Conservation (phyloP, 2,113 vertebrate genomes). For the Periophthalmus modestus region DNA sequence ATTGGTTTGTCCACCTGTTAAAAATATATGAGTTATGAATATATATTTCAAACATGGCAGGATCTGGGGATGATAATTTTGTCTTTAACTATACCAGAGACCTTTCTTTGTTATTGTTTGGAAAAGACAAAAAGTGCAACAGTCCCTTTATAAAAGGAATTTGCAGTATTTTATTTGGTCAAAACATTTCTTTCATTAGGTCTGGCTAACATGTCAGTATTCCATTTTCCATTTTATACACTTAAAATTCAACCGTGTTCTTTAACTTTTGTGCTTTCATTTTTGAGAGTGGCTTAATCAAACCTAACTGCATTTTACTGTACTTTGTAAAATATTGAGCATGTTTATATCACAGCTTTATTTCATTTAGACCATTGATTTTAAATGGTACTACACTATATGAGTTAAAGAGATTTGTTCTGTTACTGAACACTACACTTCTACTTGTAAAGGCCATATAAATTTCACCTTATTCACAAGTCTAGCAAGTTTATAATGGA, state of each 20-base stretch:
- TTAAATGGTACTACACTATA: constrained; percentile 29
- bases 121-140: no score
- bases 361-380: constrained; percentile 41
- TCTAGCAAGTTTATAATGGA: constrained; percentile 14
- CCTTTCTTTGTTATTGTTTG: no score
- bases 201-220: constrained; percentile 3
- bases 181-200: not conserved
- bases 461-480: not conserved
- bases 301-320: constrained; percentile 42
- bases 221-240: constrained; percentile 27
- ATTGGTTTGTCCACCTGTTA: no score
- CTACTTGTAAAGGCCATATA: not conserved
- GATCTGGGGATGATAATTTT: no score
- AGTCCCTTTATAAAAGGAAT: no score
- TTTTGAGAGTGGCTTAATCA: constrained; percentile 19
- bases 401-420: constrained; percentile 38
- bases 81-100: no score
- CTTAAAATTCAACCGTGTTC: constrained; percentile 17
- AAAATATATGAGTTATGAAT: no score
- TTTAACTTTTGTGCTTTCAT: constrained; percentile 16
- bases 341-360: not conserved
- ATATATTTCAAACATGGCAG: no score
- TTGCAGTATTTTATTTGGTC: not conserved
- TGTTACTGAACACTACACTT: constrained; percentile 21
- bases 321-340: constrained; percentile 50